Conservation (phyloP, 2,797 vertebrate genomes). For the Poeciliopsis gracilis region DNA sequence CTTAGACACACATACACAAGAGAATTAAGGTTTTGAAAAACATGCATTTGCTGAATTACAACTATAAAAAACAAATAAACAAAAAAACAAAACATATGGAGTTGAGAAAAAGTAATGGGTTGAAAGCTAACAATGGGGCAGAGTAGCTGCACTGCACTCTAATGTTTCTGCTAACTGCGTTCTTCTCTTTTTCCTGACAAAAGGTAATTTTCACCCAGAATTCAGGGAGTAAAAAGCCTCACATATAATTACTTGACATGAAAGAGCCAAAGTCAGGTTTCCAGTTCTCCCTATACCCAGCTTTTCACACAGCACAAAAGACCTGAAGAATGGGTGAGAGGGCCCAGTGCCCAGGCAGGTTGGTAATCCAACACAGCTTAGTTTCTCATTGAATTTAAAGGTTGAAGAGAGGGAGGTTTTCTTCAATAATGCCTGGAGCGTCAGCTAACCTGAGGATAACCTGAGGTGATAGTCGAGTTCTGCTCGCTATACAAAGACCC, state of each 20-base stretch:
- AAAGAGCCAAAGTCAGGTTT: constrained; percentile 34
- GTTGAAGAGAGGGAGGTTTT: neutral
- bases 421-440: neutral
- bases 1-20: constrained; percentile 35
- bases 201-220: constrained; percentile 22
- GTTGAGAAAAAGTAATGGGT: constrained; percentile 47
- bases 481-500: neutral
- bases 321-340: constrained; percentile 6
- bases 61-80: constrained; percentile 4
- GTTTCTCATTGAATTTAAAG: constrained; percentile 39
- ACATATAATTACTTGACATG: constrained; percentile 25
- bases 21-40: constrained; percentile 57
- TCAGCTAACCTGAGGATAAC: neutral
- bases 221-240: constrained; percentile 17
- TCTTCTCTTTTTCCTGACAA: constrained; percentile 19
- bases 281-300: constrained; percentile 24
- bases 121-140: constrained; percentile 42
- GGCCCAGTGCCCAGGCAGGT: constrained; percentile 11
- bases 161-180: constrained; percentile 7
- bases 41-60: constrained; percentile 36
- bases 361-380: constrained; percentile 48
- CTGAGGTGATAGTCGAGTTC: neutral
- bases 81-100: constrained; percentile 52
- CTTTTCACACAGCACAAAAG: constrained; percentile 46
- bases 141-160: constrained; percentile 28